Evolutionary conservation across 2,113 vertebrate genomes (phyloP).

Genomic region (Crocuta crocuta): DNA sequence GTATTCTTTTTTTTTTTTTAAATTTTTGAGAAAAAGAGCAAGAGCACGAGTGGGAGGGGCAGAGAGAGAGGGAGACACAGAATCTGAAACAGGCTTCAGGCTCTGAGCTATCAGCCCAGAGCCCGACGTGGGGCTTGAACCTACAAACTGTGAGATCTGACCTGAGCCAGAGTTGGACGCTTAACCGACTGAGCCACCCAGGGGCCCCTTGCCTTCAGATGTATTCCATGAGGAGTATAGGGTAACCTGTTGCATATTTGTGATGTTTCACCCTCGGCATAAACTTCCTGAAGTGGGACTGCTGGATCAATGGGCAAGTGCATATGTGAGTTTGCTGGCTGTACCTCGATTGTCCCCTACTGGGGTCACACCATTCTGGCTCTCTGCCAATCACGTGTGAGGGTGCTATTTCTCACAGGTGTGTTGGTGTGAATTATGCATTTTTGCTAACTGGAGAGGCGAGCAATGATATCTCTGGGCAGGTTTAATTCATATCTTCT

Average conservation of each 20-base stretch:
- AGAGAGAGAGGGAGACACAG: too few species aligned
- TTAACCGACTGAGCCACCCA: too few species aligned
- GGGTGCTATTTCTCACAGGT: fast-evolving
- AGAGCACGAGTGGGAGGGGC: too few species aligned
- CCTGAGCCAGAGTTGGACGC: too few species aligned
- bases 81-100: too few species aligned
- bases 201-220: neutral
- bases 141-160: too few species aligned
- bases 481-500: neutral
- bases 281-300: too few species aligned
- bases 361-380: neutral
- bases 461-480: fast-evolving
- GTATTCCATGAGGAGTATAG: neutral
- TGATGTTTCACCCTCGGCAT: neutral
- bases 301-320: too few species aligned
- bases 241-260: fast-evolving
- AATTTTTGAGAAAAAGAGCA: too few species aligned
- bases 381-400: neutral
- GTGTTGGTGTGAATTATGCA: fast-evolving
- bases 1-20: too few species aligned
- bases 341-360: neutral
- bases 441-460: neutral
- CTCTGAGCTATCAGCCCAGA: too few species aligned
- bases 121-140: too few species aligned
- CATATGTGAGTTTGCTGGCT: neutral